Percentiles rank a stretch among this genome's conserved stretches.
Evolutionary conservation across 2,797 vertebrate genomes (phyloP).

Genomic region (Enteromius viviparus): DNA sequence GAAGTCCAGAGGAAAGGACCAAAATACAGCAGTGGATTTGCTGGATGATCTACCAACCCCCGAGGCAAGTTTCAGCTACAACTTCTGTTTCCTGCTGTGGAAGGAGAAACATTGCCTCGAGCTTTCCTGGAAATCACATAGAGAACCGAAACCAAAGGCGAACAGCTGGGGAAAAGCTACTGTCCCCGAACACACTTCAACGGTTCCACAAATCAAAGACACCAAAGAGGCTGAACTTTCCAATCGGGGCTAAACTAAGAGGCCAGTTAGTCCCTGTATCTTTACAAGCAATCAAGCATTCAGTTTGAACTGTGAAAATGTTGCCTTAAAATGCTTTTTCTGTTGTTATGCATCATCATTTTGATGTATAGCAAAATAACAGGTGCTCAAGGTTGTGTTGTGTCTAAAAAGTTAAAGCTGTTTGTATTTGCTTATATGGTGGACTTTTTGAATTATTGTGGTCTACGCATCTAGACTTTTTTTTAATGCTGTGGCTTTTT

Average conservation of each 20-base stretch:
- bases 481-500: neutral
- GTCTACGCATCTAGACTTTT: neutral
- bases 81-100: conserved; percentile 37
- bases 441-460: neutral
- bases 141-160: conserved; percentile 22
- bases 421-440: neutral
- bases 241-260: neutral
- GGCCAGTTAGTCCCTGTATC: neutral
- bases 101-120: conserved; percentile 34
- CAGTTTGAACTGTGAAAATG: conserved; percentile 1
- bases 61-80: conserved; percentile 29
- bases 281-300: conserved; percentile 7
- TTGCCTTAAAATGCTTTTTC: neutral
- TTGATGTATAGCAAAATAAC: neutral
- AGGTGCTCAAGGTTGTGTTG: neutral
- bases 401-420: neutral
- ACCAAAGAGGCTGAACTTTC: neutral
- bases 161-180: neutral
- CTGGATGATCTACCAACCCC: conserved; percentile 16
- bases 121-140: conserved; percentile 37
- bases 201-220: conserved; percentile 10
- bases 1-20: conserved; percentile 27
- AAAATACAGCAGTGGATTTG: conserved; percentile 31
- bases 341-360: neutral
- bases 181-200: neutral